Conservation (phyloP, 2,888 invertebrate genomes). For the Celastrina argiolus region DNA sequence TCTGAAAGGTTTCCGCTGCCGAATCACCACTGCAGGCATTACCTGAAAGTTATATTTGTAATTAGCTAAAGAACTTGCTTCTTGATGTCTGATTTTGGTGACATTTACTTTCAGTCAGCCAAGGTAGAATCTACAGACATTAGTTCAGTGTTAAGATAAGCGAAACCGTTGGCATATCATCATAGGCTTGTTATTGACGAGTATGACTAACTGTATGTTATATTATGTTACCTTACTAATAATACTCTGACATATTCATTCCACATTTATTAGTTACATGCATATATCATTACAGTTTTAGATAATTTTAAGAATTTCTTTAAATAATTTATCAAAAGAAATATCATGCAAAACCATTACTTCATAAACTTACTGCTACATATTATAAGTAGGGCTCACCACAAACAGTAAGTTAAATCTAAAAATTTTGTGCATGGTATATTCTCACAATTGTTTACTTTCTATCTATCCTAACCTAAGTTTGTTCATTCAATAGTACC, state of each 20-base stretch:
- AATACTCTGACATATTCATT: too few species aligned
- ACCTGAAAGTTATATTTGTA: conserved; percentile 75
- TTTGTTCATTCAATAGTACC: not conserved
- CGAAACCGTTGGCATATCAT: conserved; percentile 73
- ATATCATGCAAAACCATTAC: too few species aligned
- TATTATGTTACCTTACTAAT: not conserved
- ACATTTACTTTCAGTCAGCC: conserved; percentile 66
- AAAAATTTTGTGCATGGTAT: too few species aligned
- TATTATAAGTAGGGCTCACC: too few species aligned
- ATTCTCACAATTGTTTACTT: too few species aligned
- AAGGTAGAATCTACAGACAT: conserved; percentile 65
- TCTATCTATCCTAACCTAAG: not conserved
- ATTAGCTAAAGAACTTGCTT: not conserved
- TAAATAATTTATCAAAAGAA: too few species aligned
- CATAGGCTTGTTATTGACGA: conserved; percentile 43
- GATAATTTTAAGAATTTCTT: too few species aligned
- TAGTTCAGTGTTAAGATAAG: conserved; percentile 55
- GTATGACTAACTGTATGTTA: not conserved
- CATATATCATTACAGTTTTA: too few species aligned
- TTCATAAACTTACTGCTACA: too few species aligned
- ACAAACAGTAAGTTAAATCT: too few species aligned
- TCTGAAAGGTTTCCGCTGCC: conserved; percentile 98
- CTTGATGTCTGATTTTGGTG: not conserved
- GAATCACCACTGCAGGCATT: conserved; percentile 99
- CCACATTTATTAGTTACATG: too few species aligned